Evolutionary conservation across 2,113 vertebrate species (phyloP), one percentile per base, ranked within the genome.

Genomic region (Laticauda colubrina): DNA sequence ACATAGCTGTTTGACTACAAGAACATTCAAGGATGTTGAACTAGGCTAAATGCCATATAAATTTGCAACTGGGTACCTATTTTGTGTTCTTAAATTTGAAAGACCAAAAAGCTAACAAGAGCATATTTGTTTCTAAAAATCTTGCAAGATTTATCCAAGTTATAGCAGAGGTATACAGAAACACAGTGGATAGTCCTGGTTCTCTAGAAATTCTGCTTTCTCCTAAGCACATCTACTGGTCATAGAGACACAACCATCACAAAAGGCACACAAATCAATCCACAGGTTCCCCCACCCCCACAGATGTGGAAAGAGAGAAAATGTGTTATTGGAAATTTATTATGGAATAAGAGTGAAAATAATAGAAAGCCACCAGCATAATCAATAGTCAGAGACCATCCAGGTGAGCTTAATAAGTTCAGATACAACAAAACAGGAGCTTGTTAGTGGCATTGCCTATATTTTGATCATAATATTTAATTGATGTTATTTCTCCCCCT

Each of bases 31-130:
- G 0, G 2, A 39, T 91, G n/a, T 39, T 55, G 10, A 0, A 0
- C 18, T 92, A 91, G 91, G 54, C 89, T 93, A 6, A 89, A 53
- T 55, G 43, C 90, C 51, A 48, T 91, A 81, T 90, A 90, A 21
- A 56, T 93, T n/a, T 4, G 39, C 34, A 57, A 15, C 93, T 91
- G 53, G 0, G 51, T 88, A 89, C 86, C 94, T 26, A 81, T 54
- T 1, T 85, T 81, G 2, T 2, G 7, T 39, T 48, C n/a, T 34
- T 21, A 54, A 3, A 64, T 64, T 48, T 59, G 54, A 21, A 55
- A n/a, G 24, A 9, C 15, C 69, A 81, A 8, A 75, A 4, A 5
- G 54, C 34, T 85, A 81, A 6, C 9, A 81, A 81, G 34, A 43
- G 2, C 75, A 81, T 81, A 39, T 81, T 81, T 81, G 75, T 81